Percentiles rank a stretch among this genome's conserved stretches.
Evolutionary conservation across 2,797 vertebrate species (phyloP).

Genomic region (Malacoraja senta): DNA sequence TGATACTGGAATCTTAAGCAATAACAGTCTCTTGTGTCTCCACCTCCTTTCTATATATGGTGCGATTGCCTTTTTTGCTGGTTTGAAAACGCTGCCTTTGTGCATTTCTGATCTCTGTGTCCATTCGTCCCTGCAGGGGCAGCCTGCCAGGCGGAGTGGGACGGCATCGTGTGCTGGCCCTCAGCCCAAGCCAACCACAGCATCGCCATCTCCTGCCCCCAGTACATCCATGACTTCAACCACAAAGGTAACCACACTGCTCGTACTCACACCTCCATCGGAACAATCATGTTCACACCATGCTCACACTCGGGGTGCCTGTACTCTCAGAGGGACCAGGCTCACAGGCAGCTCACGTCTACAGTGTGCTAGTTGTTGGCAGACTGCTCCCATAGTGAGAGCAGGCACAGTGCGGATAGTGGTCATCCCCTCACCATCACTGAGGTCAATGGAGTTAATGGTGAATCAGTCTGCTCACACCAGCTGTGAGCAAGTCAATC

Average conservation of each 20-base stretch:
- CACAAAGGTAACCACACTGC: constrained; percentile 62
- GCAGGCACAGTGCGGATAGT: no score
- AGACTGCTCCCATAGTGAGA: no score
- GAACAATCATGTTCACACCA: not conserved
- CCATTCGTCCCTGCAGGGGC: constrained; percentile 52
- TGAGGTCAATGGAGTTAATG: no score
- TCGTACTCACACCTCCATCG: not conserved
- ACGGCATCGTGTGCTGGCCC: constrained; percentile 84
- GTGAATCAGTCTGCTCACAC: no score
- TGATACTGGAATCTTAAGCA: not conserved
- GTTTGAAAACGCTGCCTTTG: not conserved
- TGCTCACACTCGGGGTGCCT: not conserved
- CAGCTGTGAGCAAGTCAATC: no score
- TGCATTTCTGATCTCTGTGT: not conserved
- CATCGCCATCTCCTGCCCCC: constrained; percentile 69
- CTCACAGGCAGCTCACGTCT: no score
- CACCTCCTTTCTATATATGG: not conserved
- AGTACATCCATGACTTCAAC: constrained; percentile 88
- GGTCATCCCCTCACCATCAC: no score
- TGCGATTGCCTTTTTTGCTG: not conserved
- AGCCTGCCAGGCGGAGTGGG: constrained; percentile 76
- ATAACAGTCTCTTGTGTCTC: no score
- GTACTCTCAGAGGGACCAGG: not conserved
- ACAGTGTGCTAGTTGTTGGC: no score
- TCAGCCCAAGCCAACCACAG: constrained; percentile 57